Evolutionary conservation across 2,888 invertebrate species (phyloP).

Genomic region (Trachelus iudaicus): DNA sequence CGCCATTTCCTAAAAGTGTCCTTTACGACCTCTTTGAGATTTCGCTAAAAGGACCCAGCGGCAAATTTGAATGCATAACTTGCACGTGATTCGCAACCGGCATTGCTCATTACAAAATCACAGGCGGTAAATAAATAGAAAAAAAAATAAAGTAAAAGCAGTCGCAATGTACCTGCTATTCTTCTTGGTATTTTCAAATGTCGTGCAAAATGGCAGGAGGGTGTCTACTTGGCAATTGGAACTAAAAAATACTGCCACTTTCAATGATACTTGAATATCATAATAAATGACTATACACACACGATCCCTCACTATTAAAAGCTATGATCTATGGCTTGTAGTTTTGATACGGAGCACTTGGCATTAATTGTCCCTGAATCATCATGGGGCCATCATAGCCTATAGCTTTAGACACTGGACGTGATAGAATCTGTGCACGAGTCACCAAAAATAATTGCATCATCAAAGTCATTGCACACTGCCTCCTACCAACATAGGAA

Average conservation of each 20-base stretch:
- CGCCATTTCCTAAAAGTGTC: background rate
- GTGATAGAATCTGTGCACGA: background rate
- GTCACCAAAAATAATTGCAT: constrained; percentile 18
- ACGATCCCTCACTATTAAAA: background rate
- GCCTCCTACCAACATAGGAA: background rate
- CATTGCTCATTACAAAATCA: background rate
- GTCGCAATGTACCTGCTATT: background rate
- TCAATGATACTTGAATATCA: background rate
- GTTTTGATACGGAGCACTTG: background rate
- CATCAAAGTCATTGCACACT: constrained; percentile 6
- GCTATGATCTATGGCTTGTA: background rate
- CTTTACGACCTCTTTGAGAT: background rate
- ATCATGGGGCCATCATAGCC: background rate
- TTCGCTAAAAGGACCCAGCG: constrained; percentile 3
- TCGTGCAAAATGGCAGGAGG: background rate
- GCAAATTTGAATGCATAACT: constrained; percentile 28
- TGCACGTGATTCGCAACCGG: constrained; percentile 7
- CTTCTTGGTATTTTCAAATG: background rate
- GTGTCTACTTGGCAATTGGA: background rate
- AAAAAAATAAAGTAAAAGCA: too few relatives aligned
- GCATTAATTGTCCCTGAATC: background rate
- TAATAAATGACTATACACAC: background rate
- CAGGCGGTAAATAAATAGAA: too few relatives aligned
- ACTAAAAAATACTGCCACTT: background rate
- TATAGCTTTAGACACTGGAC: background rate